phyloP scores from a whole-genome alignment of 2,113 vertebrate species.

The Misgurnus anguillicaudatus region DNA sequence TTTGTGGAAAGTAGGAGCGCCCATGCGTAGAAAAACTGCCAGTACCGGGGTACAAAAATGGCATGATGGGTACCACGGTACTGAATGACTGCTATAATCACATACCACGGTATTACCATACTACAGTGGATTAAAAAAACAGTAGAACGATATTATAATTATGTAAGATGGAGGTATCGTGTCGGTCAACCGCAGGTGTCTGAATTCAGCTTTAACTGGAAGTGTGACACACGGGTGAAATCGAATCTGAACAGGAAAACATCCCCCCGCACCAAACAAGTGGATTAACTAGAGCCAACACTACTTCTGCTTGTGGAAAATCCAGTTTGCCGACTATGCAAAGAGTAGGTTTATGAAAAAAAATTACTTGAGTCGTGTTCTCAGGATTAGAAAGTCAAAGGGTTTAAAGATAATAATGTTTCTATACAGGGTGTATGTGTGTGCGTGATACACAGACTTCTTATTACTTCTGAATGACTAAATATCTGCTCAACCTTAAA shows the following conservation, averaged over 20 bases:
- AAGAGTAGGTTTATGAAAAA: conserved; percentile 47
- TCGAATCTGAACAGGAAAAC: conserved; percentile 5
- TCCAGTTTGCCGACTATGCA: conserved; percentile 63
- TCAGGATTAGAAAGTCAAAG: conserved; percentile 73
- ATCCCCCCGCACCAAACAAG: conserved; percentile 25
- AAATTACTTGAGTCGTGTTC: conserved; percentile 50
- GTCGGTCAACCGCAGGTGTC: conserved; percentile 7
- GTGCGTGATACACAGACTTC: not conserved
- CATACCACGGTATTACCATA: not conserved
- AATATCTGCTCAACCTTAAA: conserved; percentile 50
- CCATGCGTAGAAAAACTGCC: not conserved
- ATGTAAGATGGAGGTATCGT: conserved; percentile 12
- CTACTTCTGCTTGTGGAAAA: conserved; percentile 54
- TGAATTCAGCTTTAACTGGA: conserved; percentile 4
- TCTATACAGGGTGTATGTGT: conserved; percentile 9
- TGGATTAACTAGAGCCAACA: conserved; percentile 23
- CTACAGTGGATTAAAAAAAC: no score
- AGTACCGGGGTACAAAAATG: not conserved
- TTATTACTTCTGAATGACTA: conserved; percentile 27
- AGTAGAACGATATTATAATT: no score
- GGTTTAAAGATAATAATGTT: conserved; percentile 50
- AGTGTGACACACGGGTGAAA: conserved; percentile 14
- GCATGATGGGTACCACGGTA: not conserved
- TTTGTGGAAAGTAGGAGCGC: not conserved
- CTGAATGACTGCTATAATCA: not conserved